Conservation (phyloP, 2,797 vertebrate genomes). For the Microctenopoma lineatum region DNA sequence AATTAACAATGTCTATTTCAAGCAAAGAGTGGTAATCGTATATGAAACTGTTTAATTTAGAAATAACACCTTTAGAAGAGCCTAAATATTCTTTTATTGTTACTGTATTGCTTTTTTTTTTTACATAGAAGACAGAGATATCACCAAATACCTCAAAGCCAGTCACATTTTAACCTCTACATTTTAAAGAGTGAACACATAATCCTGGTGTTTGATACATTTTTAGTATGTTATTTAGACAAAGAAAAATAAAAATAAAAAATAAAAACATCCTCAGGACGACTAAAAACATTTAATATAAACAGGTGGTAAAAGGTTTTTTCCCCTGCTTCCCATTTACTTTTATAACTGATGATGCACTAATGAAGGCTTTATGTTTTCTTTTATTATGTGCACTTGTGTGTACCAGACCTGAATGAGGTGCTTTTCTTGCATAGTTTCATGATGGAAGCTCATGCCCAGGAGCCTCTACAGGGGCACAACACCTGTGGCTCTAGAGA, state of each 20-base stretch:
- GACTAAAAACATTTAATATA: constrained; percentile 26
- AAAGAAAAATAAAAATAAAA: constrained; percentile 10
- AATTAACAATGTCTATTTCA: not conserved
- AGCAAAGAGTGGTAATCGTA: not conserved
- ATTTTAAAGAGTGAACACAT: constrained; percentile 22
- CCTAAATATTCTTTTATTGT: constrained; percentile 20
- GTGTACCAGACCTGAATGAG: constrained; percentile 1
- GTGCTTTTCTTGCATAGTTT: constrained; percentile 29
- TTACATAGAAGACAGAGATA: constrained; percentile 26
- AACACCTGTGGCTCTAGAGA: constrained; percentile 70
- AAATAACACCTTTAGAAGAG: constrained; percentile 27
- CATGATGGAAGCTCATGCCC: constrained; percentile 5
- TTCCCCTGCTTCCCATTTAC: constrained; percentile 3
- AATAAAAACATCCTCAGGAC: constrained; percentile 16
- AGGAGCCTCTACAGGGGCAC: constrained; percentile 29
- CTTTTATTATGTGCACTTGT: constrained; percentile 1
- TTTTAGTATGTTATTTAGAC: constrained; percentile 43
- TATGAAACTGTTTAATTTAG: constrained; percentile 16
- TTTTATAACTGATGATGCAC: constrained; percentile 4
- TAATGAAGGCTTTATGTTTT: not conserved
- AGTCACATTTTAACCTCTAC: constrained; percentile 35
- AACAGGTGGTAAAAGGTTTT: constrained; percentile 16
- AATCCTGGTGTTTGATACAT: constrained; percentile 34
- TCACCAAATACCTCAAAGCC: constrained; percentile 39
- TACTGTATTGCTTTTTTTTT: constrained; percentile 6